Base-by-base conservation (phyloP, 1,140 invertebrate species). In the Dolichoris vasculosae region DNA sequence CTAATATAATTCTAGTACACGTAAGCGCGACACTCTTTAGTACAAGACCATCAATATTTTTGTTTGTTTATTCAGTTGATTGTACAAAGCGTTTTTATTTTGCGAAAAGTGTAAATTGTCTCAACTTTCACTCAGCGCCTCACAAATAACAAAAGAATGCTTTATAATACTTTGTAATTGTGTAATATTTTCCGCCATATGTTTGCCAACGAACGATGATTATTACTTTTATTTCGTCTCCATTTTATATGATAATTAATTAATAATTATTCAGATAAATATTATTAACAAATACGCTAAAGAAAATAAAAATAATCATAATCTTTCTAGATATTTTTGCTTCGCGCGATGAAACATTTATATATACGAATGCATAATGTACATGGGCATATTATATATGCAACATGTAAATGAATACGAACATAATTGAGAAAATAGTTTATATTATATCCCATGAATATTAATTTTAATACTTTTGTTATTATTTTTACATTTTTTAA, bases 151-250 rank as follows among this genome's bases (percentile, higher is more conserved):
- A 88, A 90, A 89, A 90, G 83, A 82, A 82, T 82, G 35, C 59
- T 82, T 40, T 76, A 76, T 48, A 38, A 46, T 75, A 48, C 30
- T 64, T 76, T 90, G 88, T 93, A 92, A 91, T 91, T 90, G 88
- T 92, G 91, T 88, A 86, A 87, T 92, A 89, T 84, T 90, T 91
- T 92, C 91, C 91, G 92, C 92, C 92, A 93, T 93, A 91, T 92
- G 93, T 93, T 92, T 93, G 91, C 91, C 92, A 93, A 93, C 92
- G 91, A 93, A 93, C 87, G 90, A 91, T 90, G 87, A 90, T 89
- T 87, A 90, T 89, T 89, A 87, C 88, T 88, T 87, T 88, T 88
- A 88, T 89, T 90, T 91, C 90, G 87, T 91, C 89, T 90, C 87
- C 90, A 93, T 91, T 92, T 91, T 90, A 91, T 91, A 91, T 90